These are phyloP conservation scores for Cheirogaleus medius DNA, from an alignment of 2,113 vertebrate species.

Conservation along the genomic window DNA sequence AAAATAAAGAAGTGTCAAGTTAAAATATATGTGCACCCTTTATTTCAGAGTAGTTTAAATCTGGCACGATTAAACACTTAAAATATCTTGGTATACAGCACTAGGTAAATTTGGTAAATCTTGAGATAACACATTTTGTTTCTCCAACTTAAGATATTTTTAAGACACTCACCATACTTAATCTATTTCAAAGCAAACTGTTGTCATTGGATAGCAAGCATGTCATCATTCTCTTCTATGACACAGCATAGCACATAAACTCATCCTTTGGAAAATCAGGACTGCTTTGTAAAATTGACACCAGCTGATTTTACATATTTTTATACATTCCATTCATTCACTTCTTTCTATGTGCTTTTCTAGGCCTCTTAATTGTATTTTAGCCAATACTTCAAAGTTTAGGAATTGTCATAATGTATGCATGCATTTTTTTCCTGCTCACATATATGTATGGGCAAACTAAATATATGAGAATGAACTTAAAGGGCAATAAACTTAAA, in stretches of 20 bases:
- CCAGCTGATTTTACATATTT: neutral
- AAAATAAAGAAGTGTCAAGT: neutral
- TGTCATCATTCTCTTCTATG: neutral
- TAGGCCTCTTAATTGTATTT: neutral
- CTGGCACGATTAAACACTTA: neutral
- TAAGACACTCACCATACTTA: neutral
- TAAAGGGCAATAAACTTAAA: neutral
- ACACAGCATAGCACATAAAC: neutral
- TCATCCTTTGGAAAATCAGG: neutral
- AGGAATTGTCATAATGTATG: neutral
- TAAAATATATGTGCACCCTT: neutral
- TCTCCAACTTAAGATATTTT: slow-evolving; percentile 18
- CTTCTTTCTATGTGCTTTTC: neutral
- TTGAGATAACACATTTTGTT: slow-evolving; percentile 1
- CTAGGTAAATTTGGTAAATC: slow-evolving; percentile 3
- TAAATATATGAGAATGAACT: neutral
- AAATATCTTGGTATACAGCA: neutral
- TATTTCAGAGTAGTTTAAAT: slow-evolving; percentile 3
- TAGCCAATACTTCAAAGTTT: neutral
- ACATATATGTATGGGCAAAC: neutral
- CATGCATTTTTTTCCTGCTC: neutral
- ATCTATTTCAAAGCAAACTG: neutral
- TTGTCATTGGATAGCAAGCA: neutral
- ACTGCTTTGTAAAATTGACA: neutral
- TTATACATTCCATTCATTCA: neutral